These are phyloP conservation scores for Sitta carolinensis DNA, from an alignment of 2,797 vertebrate genomes.

Conservation along the genomic window DNA sequence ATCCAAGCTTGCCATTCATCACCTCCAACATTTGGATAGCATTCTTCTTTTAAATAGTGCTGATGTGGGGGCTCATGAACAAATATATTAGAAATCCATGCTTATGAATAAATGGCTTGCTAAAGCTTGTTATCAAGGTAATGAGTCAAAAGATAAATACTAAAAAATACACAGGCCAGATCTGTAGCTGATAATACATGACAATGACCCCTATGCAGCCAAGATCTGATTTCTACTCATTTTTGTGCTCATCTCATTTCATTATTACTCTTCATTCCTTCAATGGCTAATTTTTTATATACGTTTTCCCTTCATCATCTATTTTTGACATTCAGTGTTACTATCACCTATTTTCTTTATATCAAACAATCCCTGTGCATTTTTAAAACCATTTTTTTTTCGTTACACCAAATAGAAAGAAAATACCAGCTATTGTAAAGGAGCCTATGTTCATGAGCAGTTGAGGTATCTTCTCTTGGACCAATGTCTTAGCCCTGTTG, in stretches of 20 bases:
- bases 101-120: background rate
- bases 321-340: background rate
- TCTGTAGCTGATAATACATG: background rate
- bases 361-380: background rate
- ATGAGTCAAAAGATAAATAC: background rate
- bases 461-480: background rate
- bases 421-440: background rate
- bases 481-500: background rate
- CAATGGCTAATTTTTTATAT: background rate
- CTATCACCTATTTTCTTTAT: background rate
- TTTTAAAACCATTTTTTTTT: background rate
- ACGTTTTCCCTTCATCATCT: background rate
- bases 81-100: background rate
- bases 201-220: background rate
- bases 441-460: background rate
- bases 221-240: background rate
- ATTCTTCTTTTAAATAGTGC: background rate
- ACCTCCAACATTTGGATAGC: background rate
- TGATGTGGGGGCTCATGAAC: background rate
- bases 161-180: background rate
- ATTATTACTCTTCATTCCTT: background rate
- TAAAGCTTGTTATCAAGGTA: background rate
- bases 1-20: background rate
- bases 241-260: background rate
- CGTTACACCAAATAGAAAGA: background rate